A percentile compares a stretch with the other conserved stretches of the same genome.
These are phyloP conservation scores for Cryptus viduatorius DNA, from an alignment of 2,888 invertebrate genomes.

Conservation along the genomic window DNA sequence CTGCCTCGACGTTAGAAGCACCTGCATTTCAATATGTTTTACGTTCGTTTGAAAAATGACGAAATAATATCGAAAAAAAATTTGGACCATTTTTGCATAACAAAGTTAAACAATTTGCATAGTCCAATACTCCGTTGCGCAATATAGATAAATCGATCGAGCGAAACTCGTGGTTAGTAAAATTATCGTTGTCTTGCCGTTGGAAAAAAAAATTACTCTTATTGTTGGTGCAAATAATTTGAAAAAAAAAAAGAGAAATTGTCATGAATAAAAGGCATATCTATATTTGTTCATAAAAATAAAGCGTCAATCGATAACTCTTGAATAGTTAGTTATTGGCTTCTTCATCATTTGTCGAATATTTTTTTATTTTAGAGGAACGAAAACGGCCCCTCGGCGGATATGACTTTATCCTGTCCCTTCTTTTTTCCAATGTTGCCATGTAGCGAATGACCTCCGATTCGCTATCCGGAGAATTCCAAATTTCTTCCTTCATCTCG, in stretches of 20 bases:
- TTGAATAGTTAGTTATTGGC: background rate
- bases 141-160: background rate
- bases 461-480: conserved; percentile 64
- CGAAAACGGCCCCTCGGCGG: conserved; percentile 20
- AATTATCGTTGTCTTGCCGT: conserved; percentile 40
- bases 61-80: background rate
- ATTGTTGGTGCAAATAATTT: conserved; percentile 42
- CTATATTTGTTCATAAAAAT: conserved; percentile 60
- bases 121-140: background rate
- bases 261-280: conserved; percentile 55
- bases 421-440: conserved; percentile 34
- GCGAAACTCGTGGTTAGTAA: conserved; percentile 31
- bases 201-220: conserved; percentile 21
- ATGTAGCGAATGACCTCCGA: conserved; percentile 49
- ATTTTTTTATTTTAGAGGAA: background rate
- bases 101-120: background rate
- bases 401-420: conserved; percentile 43
- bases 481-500: conserved; percentile 71
- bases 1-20: conserved; percentile 32
- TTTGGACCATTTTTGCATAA: background rate
- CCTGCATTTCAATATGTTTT: conserved; percentile 11
- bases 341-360: background rate
- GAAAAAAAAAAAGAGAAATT: conserved; percentile 7
- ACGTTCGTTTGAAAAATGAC: background rate
- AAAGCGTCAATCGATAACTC: conserved; percentile 1